Base-by-base conservation (phyloP, 2,888 invertebrate species). In the Tiphia femorata region DNA sequence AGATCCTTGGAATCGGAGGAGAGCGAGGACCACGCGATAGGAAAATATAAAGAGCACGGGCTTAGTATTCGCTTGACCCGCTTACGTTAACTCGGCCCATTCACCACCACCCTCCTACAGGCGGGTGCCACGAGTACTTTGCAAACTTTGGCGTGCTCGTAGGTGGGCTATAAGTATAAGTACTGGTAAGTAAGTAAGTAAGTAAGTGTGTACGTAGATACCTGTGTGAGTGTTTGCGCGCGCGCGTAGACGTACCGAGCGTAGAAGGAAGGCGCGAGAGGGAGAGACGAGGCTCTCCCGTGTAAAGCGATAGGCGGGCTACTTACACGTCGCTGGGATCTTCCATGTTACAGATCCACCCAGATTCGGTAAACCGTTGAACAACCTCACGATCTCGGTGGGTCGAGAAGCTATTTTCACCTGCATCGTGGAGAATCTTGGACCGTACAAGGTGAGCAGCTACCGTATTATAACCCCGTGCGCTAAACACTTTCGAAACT, bases 361-460 rank as follows among this genome's bases (percentile, higher is more conserved):
- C 49, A 80, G 72, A 64, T 83, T 83, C 57, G 82, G 78, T 66
- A 78, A 77, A 64, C 80, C 83, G 51, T 72, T 83, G 64, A 83
- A 83, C 70, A 83, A 83, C 68, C 70, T 83, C 58, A 83, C 83
- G 50, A 63, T 83, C 57, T 82, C 83, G 20, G 81, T 82, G 35
- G 82, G 82, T 42, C 77, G 83, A 23, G 83, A 83, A 59, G 82
- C 83, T 47, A 68, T 81, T 61, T 82, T 83, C 59, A 78, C 78
- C 52, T 83, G 83, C 67, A 75, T 79, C 65, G 83, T 83, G 41
- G 83, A 83, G 63, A 81, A 80, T 71, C 80, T 83, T 27, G 81
- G 82, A 42, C 66, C 62, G 12, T 83, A 80, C 72, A 83, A 83
- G 82, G 83, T 81, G 64, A 77, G 76, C 58, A n/a, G n/a, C n/a